Conservation (phyloP, 2,797 vertebrate species). For the Halcyon smyrnensis region DNA sequence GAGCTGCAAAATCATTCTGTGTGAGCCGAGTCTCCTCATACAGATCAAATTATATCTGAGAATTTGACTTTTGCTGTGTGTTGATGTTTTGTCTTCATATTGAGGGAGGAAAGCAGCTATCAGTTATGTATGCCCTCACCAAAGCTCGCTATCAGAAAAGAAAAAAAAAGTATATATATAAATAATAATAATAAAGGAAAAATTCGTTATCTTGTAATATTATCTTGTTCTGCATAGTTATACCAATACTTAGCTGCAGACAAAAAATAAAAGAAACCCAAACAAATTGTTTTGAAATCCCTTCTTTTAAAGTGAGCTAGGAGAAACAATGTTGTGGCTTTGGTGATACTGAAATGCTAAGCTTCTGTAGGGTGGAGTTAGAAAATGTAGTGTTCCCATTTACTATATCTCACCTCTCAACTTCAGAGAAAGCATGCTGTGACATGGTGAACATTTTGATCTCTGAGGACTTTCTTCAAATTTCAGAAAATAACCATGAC, state of each 20-base stretch:
- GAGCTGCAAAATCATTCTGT: neutral
- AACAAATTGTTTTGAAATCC: neutral
- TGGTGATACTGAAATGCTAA: slow-evolving; percentile 14
- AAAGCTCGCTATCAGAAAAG: neutral
- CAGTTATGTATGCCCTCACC: neutral
- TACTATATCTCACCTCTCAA: slow-evolving; percentile 16
- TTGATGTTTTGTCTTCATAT: neutral
- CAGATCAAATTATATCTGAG: neutral
- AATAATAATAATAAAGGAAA: neutral
- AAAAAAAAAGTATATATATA: neutral
- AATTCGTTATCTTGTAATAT: neutral
- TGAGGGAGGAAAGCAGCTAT: neutral
- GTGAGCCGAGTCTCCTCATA: neutral
- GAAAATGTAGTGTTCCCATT: slow-evolving; percentile 23
- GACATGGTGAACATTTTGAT: slow-evolving; percentile 55
- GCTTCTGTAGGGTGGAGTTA: neutral
- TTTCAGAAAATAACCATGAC: slow-evolving; percentile 53
- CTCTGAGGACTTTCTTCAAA: slow-evolving; percentile 38
- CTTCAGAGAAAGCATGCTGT: slow-evolving; percentile 40
- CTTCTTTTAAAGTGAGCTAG: neutral
- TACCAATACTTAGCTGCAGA: neutral
- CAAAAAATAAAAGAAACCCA: neutral
- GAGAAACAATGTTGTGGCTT: neutral
- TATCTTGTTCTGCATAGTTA: neutral
- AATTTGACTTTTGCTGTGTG: neutral